phyloP scores from a whole-genome alignment of 2,888 invertebrate species.

The Caenorhabditis panamensis region DNA sequence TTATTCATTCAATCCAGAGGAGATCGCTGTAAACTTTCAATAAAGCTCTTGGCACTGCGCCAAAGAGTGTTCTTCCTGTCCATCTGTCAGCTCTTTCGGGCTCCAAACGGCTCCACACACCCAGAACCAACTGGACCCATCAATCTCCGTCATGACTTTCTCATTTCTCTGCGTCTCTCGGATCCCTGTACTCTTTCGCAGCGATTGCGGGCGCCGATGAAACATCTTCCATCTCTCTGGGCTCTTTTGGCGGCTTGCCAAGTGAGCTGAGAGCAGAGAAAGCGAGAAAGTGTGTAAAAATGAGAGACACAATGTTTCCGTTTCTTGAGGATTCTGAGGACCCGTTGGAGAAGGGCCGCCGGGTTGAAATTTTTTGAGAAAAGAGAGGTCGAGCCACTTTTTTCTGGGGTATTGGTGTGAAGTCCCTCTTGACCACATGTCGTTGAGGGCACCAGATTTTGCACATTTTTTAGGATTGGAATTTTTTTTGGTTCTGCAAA shows the following conservation, averaged over 20 bases:
- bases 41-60: too few relatives aligned
- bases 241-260: conserved; percentile 6
- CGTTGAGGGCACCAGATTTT: neutral
- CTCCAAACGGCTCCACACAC: neutral
- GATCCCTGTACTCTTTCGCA: conserved; percentile 29
- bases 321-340: conserved; percentile 8
- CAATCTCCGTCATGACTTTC: conserved; percentile 43
- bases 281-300: neutral
- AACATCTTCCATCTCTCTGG: conserved; percentile 37
- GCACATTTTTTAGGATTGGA: conserved; percentile 14
- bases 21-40: too few relatives aligned
- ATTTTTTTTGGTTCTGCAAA: neutral
- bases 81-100: too few relatives aligned
- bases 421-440: conserved; percentile 51
- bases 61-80: too few relatives aligned
- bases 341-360: too few relatives aligned
- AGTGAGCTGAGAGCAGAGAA: neutral
- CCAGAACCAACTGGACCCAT: conserved; percentile 12
- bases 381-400: conserved; percentile 19
- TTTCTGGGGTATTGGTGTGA: conserved; percentile 12
- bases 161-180: conserved; percentile 20
- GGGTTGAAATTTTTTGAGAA: neutral
- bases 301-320: conserved; percentile 38
- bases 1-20: too few relatives aligned
- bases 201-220: conserved; percentile 43